A percentile compares a stretch with the other conserved stretches of the same genome.
phyloP scores from a whole-genome alignment of 1,140 invertebrate genomes.

The Zophobas morio region DNA sequence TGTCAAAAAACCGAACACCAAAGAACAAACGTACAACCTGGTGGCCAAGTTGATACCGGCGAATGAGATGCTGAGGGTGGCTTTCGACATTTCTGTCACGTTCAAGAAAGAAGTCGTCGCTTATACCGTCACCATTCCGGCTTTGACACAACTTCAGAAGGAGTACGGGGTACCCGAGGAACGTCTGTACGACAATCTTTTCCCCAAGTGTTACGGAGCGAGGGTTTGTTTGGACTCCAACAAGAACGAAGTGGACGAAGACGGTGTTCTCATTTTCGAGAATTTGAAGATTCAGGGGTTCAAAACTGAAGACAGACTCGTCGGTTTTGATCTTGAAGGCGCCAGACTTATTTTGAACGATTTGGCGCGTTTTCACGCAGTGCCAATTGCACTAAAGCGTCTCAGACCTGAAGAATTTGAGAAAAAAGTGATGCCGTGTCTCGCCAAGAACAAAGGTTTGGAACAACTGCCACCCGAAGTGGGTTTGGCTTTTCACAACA shows the following conservation, averaged over 20 bases:
- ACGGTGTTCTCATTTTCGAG: constrained; percentile 73
- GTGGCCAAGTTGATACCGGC: constrained; percentile 74
- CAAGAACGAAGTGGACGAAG: constrained; percentile 68
- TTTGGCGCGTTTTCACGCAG: constrained; percentile 73
- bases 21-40: constrained; percentile 66
- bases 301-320: constrained; percentile 68
- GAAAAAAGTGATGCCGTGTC: constrained; percentile 65
- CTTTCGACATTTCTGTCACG: constrained; percentile 73
- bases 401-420: constrained; percentile 71
- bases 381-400: constrained; percentile 71
- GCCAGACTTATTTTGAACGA: constrained; percentile 68
- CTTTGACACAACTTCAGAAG: constrained; percentile 69
- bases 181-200: constrained; percentile 67
- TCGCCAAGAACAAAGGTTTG: constrained; percentile 60
- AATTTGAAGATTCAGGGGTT: constrained; percentile 71
- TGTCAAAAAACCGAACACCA: constrained; percentile 56
- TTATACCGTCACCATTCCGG: constrained; percentile 70
- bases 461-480: constrained; percentile 61
- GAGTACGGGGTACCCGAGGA: constrained; percentile 67
- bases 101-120: constrained; percentile 74
- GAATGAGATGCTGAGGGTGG: constrained; percentile 70
- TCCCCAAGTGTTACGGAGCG: constrained; percentile 71
- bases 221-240: constrained; percentile 68
- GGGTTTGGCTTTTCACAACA: constrained; percentile 58
- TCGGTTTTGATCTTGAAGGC: constrained; percentile 70